Base-by-base conservation (phyloP, 2,888 invertebrate species). In the Microctonus aethiopoides region DNA sequence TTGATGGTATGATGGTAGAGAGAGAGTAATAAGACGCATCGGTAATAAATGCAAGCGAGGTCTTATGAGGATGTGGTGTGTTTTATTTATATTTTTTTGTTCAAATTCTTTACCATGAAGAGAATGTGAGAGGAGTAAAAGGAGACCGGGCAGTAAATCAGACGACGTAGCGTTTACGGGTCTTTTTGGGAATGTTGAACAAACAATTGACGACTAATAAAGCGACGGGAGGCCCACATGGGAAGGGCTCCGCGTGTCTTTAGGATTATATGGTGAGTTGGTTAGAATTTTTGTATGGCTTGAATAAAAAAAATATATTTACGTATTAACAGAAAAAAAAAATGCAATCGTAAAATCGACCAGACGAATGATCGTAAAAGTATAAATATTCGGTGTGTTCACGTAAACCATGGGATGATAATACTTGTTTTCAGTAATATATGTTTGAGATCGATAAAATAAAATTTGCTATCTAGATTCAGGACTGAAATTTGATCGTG, bases 161-260 rank as follows among this genome's bases (percentile, higher is more conserved):
- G 79, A 67, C 70, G 75, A 72, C 72, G 76, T 82, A 84, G 65
- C 85, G 78, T 85, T 85, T 85, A 85, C 82, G 83, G 84, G 81
- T 81, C 78, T 83, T 85, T 84, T 85, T 83, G 74, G 83, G 84
- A 84, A 86, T 85, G 84, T 85, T 84, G 84, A 82, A 85, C 86
- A 86, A 86, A 86, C 86, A 85, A 86, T 85, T 84, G 85, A 84
- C 83, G 84, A 83, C 83, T 85, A 86, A 85, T 86, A 85, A 86
- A 85, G 83, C 81, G 79, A 75, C 80, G 77, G 79, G 73, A 70
- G 68, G 72, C 68, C 82, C 82, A 81, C 80, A 81, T 83, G 84
- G 82, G 83, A 84, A 82, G 81, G 59, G 64, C 46, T 41, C 72
- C 62, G 57, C 51, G 66, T 62, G 60, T 60, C 69, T 29, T 65